Base-by-base conservation (phyloP, 2,797 vertebrate genomes). In the Rhadinocentrus ornatus region DNA sequence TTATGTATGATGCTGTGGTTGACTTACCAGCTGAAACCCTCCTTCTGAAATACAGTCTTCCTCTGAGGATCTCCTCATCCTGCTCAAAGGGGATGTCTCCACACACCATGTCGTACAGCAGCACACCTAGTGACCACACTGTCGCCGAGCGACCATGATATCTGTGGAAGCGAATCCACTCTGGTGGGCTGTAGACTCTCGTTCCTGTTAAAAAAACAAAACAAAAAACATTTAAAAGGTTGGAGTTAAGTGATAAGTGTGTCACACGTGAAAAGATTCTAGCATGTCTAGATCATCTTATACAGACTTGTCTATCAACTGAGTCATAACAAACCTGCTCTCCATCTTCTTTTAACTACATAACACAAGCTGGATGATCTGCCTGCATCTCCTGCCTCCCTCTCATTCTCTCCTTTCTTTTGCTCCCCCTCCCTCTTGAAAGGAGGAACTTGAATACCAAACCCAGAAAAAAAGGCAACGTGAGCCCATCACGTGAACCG, bases 81-180 rank as follows among this genome's bases (percentile, higher is more conserved):
- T 97, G 97, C 88, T 99, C 97, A 18, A 99, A 99, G 56, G 98
- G 98, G 86, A 99, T 98, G 90, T 99, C 97, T 52, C 97, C 97
- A 0, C 97, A 99, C 76, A 99, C 97, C 97, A 99, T 98, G 88
- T 99, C 97, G 0, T 97, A 99, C 5, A 99, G 93, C 63, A 99
- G 91, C 84, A 99, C 97, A 0, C 98, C 98, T 83, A 99, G 89
- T 11, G 98, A 99, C 98, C 98, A 99, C 72, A 99, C 96, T 0
- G 97, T 97, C 12, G 98, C 98, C 0, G 98, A 99, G 70, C 98
- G 95, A 2, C 98, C 98, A 1, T 99, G 97, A 90, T 99, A 99
- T 85, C 97, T 94, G 82, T 99, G 97, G 87, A 96, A 97, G 75
- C 96, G 95, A 81, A 99, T 98, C 98, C 97, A 99, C 90, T 99